Evolutionary conservation across 2,888 invertebrate species (phyloP), one percentile per base, ranked within the genome.

Genomic region (Clivina fossor): DNA sequence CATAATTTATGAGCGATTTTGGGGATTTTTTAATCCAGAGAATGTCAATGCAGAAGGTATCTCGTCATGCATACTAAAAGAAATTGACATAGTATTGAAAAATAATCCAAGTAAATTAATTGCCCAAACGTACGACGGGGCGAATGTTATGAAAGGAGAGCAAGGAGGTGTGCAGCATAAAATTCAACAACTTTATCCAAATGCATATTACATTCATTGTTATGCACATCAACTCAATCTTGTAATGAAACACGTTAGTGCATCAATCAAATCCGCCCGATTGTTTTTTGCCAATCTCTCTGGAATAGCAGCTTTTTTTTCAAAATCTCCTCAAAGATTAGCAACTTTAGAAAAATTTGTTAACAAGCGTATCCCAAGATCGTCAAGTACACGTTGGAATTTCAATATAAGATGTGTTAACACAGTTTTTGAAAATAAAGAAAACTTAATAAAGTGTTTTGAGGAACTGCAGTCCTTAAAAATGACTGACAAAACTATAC

Each of bases 221-320:
- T 60, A 60, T 43, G 58, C 57, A n/a, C 59, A 60, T 32, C 56
- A 60, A 37, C 33, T 61, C 15, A 60, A 60, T 41, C 37, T 55
- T 28, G 44, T 62, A 5, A 56, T 56, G 50, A 18, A 13, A 16
- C 43, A 53, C 35, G 57, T 40, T 35, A 24, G 50, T 16, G 35
- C 37, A 5, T 15, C 16, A 20, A 60, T 59, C 20, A 43, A 19
- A 4, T 22, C 50, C 15, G 56, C 60, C n/a, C 19, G 47, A 19
- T 37, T 58, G 20, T 62, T 63, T 56, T 60, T 61, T 56, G 43
- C 57, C 4, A 51, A 56, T 44, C 46, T 61, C 7, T 22, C 37
- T 26, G 51, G 40, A 22, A 30, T 60, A 35, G 35, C 55, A 7
- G 35, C 50, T 18, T 61, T 62, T 53, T 61, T 62, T 48, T 38